Conservation (phyloP, 2,888 invertebrate species). For the Lochmaea crataegi region DNA sequence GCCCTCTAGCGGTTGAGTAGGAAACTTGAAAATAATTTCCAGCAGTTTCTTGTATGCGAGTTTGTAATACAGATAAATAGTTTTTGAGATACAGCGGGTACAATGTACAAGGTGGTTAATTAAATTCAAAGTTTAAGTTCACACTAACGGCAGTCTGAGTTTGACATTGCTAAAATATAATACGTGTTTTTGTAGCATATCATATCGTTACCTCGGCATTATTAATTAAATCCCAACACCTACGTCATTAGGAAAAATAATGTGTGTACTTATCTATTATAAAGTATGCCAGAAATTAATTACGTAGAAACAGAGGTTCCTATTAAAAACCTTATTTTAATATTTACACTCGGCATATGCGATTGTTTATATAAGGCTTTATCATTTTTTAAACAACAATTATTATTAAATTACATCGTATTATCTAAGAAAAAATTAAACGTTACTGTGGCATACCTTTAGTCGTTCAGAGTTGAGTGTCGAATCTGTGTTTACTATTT, state of each 20-base stretch:
- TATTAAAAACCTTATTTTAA: constrained; percentile 19
- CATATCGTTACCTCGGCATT: neutral
- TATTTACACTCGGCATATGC: constrained; percentile 38
- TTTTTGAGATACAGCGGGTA: too few species aligned
- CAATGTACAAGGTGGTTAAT: too few species aligned
- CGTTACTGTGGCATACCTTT: constrained; percentile 14
- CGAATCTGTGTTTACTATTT: constrained; percentile 13
- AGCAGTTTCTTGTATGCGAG: too few species aligned
- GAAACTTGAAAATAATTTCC: too few species aligned
- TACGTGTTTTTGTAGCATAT: too few species aligned
- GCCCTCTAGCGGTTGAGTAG: too few species aligned
- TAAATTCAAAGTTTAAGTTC: too few species aligned
- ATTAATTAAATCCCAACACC: neutral
- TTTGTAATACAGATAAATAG: too few species aligned
- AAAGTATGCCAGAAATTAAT: constrained; percentile 11
- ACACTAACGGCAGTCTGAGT: too few species aligned
- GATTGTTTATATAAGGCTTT: constrained; percentile 40
- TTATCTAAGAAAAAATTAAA: constrained; percentile 36
- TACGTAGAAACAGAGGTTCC: neutral
- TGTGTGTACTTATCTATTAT: neutral
- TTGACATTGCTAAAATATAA: too few species aligned
- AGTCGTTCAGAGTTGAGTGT: constrained; percentile 6
- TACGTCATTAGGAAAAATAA: constrained; percentile 3
- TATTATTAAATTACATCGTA: constrained; percentile 40
- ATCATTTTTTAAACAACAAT: constrained; percentile 45